Percentiles rank a stretch among this genome's conserved stretches.
phyloP scores from a whole-genome alignment of 1,140 invertebrate species.

The Brachionus manjavacas region DNA sequence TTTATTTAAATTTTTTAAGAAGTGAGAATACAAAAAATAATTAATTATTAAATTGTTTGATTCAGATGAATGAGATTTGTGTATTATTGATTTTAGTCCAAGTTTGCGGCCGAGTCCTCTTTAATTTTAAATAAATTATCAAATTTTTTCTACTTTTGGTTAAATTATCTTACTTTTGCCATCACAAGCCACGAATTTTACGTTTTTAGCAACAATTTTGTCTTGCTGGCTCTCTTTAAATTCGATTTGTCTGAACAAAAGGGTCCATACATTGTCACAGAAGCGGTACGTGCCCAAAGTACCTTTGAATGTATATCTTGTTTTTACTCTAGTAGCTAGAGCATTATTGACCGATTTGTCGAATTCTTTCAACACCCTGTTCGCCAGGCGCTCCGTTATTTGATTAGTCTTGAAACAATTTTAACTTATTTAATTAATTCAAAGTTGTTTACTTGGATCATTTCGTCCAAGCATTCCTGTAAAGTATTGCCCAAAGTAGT shows the following conservation, averaged over 20 bases:
- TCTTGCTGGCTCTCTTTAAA: constrained; percentile 92
- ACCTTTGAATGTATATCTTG: constrained; percentile 81
- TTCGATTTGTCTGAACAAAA: constrained; percentile 95
- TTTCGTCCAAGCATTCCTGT: constrained; percentile 88
- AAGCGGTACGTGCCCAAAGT: constrained; percentile 97
- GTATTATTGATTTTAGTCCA: neutral
- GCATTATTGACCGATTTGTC: constrained; percentile 94
- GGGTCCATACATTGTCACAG: constrained; percentile 99
- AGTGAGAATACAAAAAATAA: neutral
- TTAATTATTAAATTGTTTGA: neutral
- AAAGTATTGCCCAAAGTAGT: constrained; percentile 92
- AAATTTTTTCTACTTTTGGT: neutral
- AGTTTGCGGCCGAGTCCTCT: constrained; percentile 32
- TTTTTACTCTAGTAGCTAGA: constrained; percentile 82
- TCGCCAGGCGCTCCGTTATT: constrained; percentile 82
- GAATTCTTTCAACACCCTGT: constrained; percentile 88
- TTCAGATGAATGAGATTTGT: neutral
- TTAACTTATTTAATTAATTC: neutral
- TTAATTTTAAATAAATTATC: neutral
- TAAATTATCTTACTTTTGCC: constrained; percentile 71
- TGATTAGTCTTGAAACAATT: constrained; percentile 72
- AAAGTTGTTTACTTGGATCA: constrained; percentile 64
- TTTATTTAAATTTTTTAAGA: no score
- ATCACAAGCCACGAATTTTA: constrained; percentile 99
- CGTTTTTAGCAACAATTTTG: constrained; percentile 81